Base-by-base conservation (phyloP, 2,888 invertebrate genomes). In the Augochlorella aurata region DNA sequence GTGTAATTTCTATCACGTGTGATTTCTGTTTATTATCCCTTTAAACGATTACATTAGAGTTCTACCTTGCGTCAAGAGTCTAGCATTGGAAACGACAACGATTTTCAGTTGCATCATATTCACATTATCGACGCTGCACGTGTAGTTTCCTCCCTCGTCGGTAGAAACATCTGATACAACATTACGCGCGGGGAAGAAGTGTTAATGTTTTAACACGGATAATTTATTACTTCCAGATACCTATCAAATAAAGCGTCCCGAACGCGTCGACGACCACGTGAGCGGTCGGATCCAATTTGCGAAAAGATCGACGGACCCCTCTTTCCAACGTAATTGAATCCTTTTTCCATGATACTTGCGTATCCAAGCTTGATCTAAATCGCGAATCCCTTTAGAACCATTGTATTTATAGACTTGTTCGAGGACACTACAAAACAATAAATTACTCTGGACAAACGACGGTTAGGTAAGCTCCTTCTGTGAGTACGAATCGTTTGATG, bases 121-220 rank as follows among this genome's bases (percentile, higher is more conserved):
- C 58, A 94, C 94, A 78, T 95, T 95, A 92, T 96, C 95, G 10
- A 96, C 95, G 79, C 94, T 94, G 91, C 97, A 97, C 0, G 95
- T 95, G 91, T 97, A 97, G 89, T 95, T 95, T 16, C 97, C 97
- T 81, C 95, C 95, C 91, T 97, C 97, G 0, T 94, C 93, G 84
- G 94, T 94, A 18, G 95, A 95, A 1, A 96, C 95, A 79, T 95
- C 95, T 88, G 91, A 67, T 21, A 44, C 38, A 47, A 29, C 45
- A 47, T 38, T 18, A 4, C 16, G 8, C 16, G 1, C 38, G 5
- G 18, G 10, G 44, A 12, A 70, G 10, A 68, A 58, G 18, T 44
- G 72, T 66, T 29, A 21, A 65, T 1, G 0, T 8, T 49, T 2
- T 49, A 44, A 45, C 69, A 7, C 0, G 12, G 4, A 50, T 63